phyloP scores from a whole-genome alignment of 2,113 vertebrate genomes.

The human region GRCh38 chr19:50436001-50436500 shows the following conservation, averaged over 20 bases:
- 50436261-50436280: too few relatives aligned
- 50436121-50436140: slow-evolving; percentile 90
- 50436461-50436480: not conserved
- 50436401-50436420: not conserved
- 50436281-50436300: not conserved
- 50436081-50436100: slow-evolving; percentile 96
- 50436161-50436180: slow-evolving; percentile 68
- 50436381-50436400: rapidly evolving
- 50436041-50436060: slow-evolving; percentile 84
- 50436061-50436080: slow-evolving; percentile 90
- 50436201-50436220: rapidly evolving
- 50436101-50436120: slow-evolving; percentile 91
- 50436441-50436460: not conserved
- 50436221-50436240: not conserved
- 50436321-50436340: not conserved
- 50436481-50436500: not conserved
- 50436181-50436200: rapidly evolving
- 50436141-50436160: slow-evolving; percentile 90
- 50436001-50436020: slow-evolving; percentile 83
- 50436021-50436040: slow-evolving; percentile 84
- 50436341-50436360: rapidly evolving
- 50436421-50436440: rapidly evolving
- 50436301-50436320: not conserved
- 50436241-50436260: rapidly evolving
- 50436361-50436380: rapidly evolving